These are phyloP conservation scores for Pollenia amentaria DNA, from an alignment of 2,888 invertebrate genomes.

Conservation along the genomic window DNA sequence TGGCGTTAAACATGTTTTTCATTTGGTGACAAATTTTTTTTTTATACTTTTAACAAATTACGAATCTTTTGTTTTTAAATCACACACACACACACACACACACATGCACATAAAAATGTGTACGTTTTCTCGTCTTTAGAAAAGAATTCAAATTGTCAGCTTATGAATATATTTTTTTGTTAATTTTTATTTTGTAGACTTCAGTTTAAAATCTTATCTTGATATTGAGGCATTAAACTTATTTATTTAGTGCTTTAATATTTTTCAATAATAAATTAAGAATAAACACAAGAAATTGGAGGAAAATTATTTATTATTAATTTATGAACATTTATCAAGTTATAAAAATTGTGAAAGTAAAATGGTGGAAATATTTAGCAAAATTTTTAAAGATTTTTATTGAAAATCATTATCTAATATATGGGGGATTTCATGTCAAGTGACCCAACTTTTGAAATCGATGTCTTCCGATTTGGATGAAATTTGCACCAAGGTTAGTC, in stretches of 20 bases:
- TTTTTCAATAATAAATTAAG: conserved; percentile 64
- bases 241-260: conserved; percentile 59
- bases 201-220: conserved; percentile 59
- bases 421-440: too few species aligned
- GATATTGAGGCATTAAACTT: conserved; percentile 56
- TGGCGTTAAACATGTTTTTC: conserved; percentile 74
- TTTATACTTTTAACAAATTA: conserved; percentile 69
- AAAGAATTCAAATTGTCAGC: conserved; percentile 62
- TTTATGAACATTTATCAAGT: conserved; percentile 57
- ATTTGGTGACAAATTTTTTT: conserved; percentile 69
- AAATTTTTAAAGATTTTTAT: not conserved
- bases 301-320: conserved; percentile 62
- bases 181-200: conserved; percentile 8
- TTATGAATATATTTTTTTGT: conserved; percentile 17
- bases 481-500: too few species aligned
- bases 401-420: too few species aligned
- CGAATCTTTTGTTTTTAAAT: conserved; percentile 65
- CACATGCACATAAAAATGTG: not conserved
- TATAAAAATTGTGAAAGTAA: not conserved
- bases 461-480: too few species aligned
- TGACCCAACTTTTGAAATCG: too few species aligned
- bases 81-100: conserved; percentile 5
- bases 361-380: conserved; percentile 20
- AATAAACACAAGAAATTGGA: conserved; percentile 36
- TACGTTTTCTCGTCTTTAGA: not conserved